Evolutionary conservation across 2,888 invertebrate species (phyloP).

Genomic region (Julus scandinavius): DNA sequence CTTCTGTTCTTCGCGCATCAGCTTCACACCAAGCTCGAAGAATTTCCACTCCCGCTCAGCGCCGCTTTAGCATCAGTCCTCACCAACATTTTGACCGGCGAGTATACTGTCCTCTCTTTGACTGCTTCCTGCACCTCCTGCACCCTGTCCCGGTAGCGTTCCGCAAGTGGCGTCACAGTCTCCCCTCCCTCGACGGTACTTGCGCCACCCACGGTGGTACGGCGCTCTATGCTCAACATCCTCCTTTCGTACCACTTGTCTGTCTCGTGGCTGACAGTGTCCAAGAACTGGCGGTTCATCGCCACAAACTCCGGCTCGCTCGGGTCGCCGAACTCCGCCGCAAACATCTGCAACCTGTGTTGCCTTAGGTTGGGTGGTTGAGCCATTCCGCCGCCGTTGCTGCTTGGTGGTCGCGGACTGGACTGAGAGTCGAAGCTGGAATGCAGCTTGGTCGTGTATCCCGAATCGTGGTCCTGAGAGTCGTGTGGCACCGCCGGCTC

Average conservation of each 20-base stretch:
- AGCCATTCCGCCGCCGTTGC: not conserved
- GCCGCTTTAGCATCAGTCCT: not conserved
- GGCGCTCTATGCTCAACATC: constrained; percentile 53
- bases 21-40: not conserved
- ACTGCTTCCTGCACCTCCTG: constrained; percentile 9
- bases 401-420: not conserved
- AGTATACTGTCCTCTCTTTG: not conserved
- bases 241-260: constrained; percentile 58
- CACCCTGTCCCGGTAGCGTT: not conserved
- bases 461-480: constrained; percentile 46
- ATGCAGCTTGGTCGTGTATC: constrained; percentile 52
- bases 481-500: not conserved
- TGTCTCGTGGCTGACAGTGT: constrained; percentile 56
- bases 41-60: not conserved
- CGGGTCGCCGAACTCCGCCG: constrained; percentile 17
- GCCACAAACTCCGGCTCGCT: constrained; percentile 53
- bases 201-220: not conserved
- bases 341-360: not conserved
- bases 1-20: not conserved
- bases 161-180: not conserved
- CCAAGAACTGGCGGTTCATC: constrained; percentile 54
- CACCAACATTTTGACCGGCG: not conserved
- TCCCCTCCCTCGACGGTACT: not conserved
- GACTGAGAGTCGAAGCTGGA: constrained; percentile 53
- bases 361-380: not conserved